These are phyloP conservation scores for Sminthurinus signatus DNA, from an alignment of 1,140 invertebrate genomes.

Conservation along the genomic window DNA sequence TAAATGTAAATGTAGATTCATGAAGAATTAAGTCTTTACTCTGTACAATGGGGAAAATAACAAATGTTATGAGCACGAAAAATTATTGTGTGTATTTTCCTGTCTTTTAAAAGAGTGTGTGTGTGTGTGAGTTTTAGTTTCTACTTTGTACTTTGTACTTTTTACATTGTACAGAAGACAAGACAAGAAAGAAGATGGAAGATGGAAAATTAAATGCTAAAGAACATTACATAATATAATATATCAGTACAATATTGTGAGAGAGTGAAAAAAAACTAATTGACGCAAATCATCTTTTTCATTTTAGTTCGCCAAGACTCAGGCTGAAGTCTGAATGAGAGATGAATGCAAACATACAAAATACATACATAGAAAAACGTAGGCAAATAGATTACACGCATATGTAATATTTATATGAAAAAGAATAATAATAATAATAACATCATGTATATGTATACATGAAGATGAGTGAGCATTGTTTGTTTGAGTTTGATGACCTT, in stretches of 20 bases:
- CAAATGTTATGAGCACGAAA: background rate
- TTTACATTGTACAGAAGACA: too few species aligned
- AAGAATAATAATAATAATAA: too few species aligned
- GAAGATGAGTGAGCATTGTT: background rate
- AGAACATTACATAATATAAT: too few species aligned
- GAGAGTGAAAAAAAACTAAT: slow-evolving; percentile 10
- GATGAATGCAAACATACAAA: background rate
- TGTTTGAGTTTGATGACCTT: slow-evolving; percentile 17
- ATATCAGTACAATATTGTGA: too few species aligned
- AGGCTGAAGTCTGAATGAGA: background rate
- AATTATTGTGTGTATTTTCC: too few species aligned
- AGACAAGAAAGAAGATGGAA: too few species aligned
- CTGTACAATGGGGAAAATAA: background rate
- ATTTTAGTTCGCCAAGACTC: background rate
- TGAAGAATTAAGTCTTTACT: slow-evolving; percentile 4
- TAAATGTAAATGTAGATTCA: too few species aligned
- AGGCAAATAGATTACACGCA: background rate
- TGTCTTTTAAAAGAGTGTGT: too few species aligned
- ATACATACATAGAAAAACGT: background rate
- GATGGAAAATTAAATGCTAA: too few species aligned
- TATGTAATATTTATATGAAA: background rate
- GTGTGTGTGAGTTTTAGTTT: too few species aligned
- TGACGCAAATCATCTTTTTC: slow-evolving; percentile 14
- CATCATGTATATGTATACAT: background rate
- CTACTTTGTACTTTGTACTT: too few species aligned